Base-by-base conservation (phyloP, 2,888 invertebrate genomes). In the Galeruca laticollis region DNA sequence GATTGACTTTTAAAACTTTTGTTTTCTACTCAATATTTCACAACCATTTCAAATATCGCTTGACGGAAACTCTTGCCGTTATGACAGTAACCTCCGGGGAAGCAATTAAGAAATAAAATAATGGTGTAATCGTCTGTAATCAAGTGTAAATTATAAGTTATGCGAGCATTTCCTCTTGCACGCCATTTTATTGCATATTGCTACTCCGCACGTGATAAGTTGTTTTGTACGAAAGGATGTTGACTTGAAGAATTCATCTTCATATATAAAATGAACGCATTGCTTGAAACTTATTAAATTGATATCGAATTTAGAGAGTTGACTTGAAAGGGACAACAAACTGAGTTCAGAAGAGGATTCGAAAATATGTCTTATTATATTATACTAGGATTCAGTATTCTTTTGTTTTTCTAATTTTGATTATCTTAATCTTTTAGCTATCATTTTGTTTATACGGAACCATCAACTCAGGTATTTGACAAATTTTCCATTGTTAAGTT, bases 371-470 rank as follows among this genome's bases (percentile, higher is more conserved):
- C n/a, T n/a, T n/a, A n/a, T n/a, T n/a, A n/a, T n/a, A n/a, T n/a
- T n/a, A n/a, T n/a, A n/a, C n/a, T n/a, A n/a, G n/a, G n/a, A n/a
- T n/a, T n/a, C n/a, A n/a, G n/a, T n/a, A n/a, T 40, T 13, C 11
- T n/a, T 4, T 26, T 40, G 13, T 40, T 40, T 13, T 40, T 40
- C n/a, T 5, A n/a, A 40, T 40, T 13, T 13, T 26, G 26, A 26
- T 26, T 26, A 6, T 26, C 13, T 40, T n/a, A 13, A 40, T 5
- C n/a, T n/a, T n/a, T 40, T 3, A 5, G 6, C n/a, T n/a, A 13
- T 37, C 35, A 54, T 54, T 54, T 31, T 5, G n/a, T 54, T 21
- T 31, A 54, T 8, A 31, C 9, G 56, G n/a, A 56, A 56, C 9
- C 35, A 35, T 40, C 10, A 11, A 37, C 13, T 37, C 52, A 52